Evolutionary conservation across 1,140 invertebrate species (phyloP).

Genomic region (Drosophila repleta): DNA sequence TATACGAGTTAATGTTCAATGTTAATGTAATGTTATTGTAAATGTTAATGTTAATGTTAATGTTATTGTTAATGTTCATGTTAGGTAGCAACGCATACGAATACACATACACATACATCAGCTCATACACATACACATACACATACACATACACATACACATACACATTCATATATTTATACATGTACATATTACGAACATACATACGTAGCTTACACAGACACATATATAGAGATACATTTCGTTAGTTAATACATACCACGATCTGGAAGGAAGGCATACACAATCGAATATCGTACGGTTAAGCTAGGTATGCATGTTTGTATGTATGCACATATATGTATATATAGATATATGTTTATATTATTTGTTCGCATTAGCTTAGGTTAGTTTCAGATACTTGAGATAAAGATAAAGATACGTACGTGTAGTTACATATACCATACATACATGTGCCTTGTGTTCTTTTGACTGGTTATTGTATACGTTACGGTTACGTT

Average conservation of each 20-base stretch:
- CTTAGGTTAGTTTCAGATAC: conserved; percentile 45
- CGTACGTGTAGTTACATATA: conserved; percentile 27
- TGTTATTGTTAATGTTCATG: conserved; percentile 1
- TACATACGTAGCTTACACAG: conserved; percentile 21
- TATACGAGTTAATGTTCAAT: conserved; percentile 15
- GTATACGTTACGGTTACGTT: conserved; percentile 27
- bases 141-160: not conserved
- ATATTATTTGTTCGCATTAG: not conserved
- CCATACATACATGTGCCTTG: conserved; percentile 29
- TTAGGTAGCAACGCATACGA: conserved; percentile 18
- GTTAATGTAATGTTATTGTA: conserved; percentile 1
- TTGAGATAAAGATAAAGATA: conserved; percentile 31
- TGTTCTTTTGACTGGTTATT: conserved; percentile 24
- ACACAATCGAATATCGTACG: conserved; percentile 25
- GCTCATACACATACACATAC: conserved; percentile 23
- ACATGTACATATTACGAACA: conserved; percentile 7
- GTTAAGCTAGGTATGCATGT: conserved; percentile 9
- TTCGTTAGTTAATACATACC: conserved; percentile 34
- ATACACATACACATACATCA: conserved; percentile 22
- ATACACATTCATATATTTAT: conserved; percentile 6
- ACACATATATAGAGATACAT: conserved; percentile 33
- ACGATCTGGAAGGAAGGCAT: conserved; percentile 12
- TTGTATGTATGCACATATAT: conserved; percentile 23
- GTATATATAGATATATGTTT: conserved; percentile 3
- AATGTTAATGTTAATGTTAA: conserved; percentile 1